Conservation (phyloP, 1,140 invertebrate genomes). For the Aporrectodea caliginosa region DNA sequence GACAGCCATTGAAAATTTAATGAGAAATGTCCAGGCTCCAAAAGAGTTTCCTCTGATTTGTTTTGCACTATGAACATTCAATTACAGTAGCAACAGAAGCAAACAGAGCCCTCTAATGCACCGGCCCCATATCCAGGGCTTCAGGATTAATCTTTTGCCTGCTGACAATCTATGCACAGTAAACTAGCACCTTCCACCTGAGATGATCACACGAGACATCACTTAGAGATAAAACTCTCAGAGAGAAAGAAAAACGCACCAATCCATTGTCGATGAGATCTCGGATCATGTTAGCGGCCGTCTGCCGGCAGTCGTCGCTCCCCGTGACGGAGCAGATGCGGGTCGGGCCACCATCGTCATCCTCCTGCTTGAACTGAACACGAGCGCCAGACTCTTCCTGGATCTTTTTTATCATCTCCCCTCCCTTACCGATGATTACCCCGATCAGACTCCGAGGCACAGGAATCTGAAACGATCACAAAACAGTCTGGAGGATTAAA, state of each 20-base stretch:
- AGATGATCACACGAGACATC: no score
- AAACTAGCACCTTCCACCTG: no score
- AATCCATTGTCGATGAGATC: conserved; percentile 81
- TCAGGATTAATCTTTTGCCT: no score
- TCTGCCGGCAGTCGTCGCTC: conserved; percentile 77
- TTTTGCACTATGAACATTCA: no score
- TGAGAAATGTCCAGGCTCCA: no score
- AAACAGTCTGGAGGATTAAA: no score
- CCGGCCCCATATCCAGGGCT: no score
- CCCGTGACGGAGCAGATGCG: conserved; percentile 80
- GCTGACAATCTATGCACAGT: no score
- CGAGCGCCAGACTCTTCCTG: conserved; percentile 93
- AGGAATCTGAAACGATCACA: conserved; percentile 53
- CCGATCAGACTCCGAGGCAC: conserved; percentile 86
- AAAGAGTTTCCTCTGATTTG: no score
- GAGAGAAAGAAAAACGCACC: conserved; percentile 62
- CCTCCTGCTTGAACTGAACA: conserved; percentile 71
- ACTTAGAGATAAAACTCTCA: conserved; percentile 33
- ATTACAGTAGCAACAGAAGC: no score
- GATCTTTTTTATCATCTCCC: conserved; percentile 91
- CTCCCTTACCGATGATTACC: conserved; percentile 79
- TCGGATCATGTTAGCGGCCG: conserved; percentile 79
- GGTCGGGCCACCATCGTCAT: conserved; percentile 77
- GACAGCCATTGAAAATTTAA: no score
- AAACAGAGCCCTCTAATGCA: no score